Base-by-base conservation (phyloP, 2,888 invertebrate genomes). In the Calephelis perditalis region DNA sequence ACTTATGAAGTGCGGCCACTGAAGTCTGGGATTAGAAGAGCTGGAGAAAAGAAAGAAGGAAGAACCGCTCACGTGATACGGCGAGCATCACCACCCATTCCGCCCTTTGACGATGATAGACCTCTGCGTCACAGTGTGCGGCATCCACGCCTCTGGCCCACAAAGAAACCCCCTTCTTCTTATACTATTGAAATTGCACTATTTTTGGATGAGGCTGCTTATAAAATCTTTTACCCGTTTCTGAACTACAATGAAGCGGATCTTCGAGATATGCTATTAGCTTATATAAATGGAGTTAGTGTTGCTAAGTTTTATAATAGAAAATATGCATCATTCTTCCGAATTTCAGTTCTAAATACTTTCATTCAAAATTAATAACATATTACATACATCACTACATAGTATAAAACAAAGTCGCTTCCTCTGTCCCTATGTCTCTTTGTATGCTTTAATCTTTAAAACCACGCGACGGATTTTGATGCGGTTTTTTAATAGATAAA, bases 181-280 rank as follows among this genome's bases (percentile, higher is more conserved):
- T 88, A 94, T 64, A 94, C 94, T 4, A 85, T 95, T 47, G 96
- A 96, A 77, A 80, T 95, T 58, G 95, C 94, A 0, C 79, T 96
- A 52, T 96, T 96, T 78, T 92, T 96, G 69, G 96, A 96, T 72
- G 94, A 94, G 74, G 92, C 94, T 1, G 95, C 92, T 0, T 95
- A 95, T 73, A 92, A 92, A 72, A 91, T 93, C 43, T 95, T 95
- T 77, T 83, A 93, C 11, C 94, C 95, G 0, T 94, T 92, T 74
- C 91, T 95, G 65, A 91, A 93, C 66, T 88, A 92, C 68, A 92
- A 94, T 72, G 94, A 95, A 65, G 86, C 85, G 10, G 92, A 93
- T 72, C 79, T 96, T 55, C 87, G 93, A 45, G 94, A 96, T 73
- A 94, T 96, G 94, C 81, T 96, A n/a, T 77, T 96, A 61, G 95